Base-by-base conservation (phyloP, 2,797 vertebrate genomes). In the Coluber constrictor region DNA sequence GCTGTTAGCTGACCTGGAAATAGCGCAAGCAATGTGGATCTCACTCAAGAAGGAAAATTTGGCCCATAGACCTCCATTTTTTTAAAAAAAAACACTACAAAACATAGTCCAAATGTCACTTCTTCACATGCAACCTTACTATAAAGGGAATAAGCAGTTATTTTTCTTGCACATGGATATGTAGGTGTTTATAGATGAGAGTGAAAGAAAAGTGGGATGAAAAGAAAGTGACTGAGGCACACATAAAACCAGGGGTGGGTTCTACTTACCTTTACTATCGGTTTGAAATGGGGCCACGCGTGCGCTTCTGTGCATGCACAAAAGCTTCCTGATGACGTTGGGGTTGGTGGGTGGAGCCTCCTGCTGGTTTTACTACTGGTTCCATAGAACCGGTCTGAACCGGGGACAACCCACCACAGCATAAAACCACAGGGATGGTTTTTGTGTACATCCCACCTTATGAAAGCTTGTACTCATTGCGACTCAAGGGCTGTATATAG, bases 1-100 rank as follows among this genome's bases (percentile, higher is more conserved):
- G 79, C 92, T 74, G 88, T 83, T 92, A 88, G 70, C 93, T 93
- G 90, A 63, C 93, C 93, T 93, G 87, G 59, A 89, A 86, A 89
- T 86, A 89, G 83, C 70, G 51, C 87, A 66, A 93, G 57, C 70
- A 66, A 86, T 57, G 27, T 66, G 90, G 83, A 90, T 54, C 12
- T 83, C 57, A 63, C 74, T 83, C 66, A 89, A 91, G 57, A 57
- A 66, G 59, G 32, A 32, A 47, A 51, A 37, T 25, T 59, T 90
- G 79, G 88, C 23, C 59, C 11, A 55, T 8, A 27, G 74, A 56
- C 59, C n/a, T 4, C 6, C 51, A 59, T 56, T 27, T 32, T 51
- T 27, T 55, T 32, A 9, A 29, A 29, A 60, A 60, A 60, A n/a
- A 43, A 56, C 9, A 10, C 57, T 37, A 47, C 60, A 57, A 66